Base-by-base conservation (phyloP, 23 tunicate genomes). In the Ciona savignyi region DNA sequence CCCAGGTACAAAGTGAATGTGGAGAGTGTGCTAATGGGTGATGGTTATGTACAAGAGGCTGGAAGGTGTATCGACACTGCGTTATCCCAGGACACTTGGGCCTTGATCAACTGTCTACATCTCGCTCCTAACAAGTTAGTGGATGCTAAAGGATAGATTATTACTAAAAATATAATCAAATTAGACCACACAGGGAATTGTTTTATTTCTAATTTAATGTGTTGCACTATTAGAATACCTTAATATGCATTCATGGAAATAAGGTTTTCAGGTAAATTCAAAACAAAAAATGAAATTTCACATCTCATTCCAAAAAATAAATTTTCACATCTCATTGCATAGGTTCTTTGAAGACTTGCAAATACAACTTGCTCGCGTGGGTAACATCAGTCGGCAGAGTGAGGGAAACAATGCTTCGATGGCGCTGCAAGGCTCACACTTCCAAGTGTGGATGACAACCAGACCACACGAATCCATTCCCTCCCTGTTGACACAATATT, bases 401-500 rank as follows among this genome's bases (percentile, higher is more conserved):
- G 81, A 42, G 4, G 69, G 60, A 0, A 64, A 35, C 26, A 66
- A 48, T 34, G 60, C 34, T 23, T 32, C 28, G 4, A 34, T 22
- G 29, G 0, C 72, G 33, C 74, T 33, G 19, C 42, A 74, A 61
- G 82, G 77, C 3, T 70, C 66, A 61, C 85, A 85, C 51, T 86
- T 86, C 33, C 82, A 83, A 33, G 94, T 81, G 21, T 86, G 94
- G 94, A 31, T 86, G 70, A 86, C 94, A 65, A 70, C 94, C 34
- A 32, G 25, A 2, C 81, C 86, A 6, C 30, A 67, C 62, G 73
- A 32, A 23, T 35, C 67, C 23, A 62, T 86, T 26, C 94, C 94
- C 2, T 48, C 86, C n/a, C 32, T 75, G 22, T 27, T 86, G 82
- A 86, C 94, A 2, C 94, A 86, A 76, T 86, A 86, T 70, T 68